Base-by-base conservation (phyloP, 2,888 invertebrate species). In the Homarus gammarus region DNA sequence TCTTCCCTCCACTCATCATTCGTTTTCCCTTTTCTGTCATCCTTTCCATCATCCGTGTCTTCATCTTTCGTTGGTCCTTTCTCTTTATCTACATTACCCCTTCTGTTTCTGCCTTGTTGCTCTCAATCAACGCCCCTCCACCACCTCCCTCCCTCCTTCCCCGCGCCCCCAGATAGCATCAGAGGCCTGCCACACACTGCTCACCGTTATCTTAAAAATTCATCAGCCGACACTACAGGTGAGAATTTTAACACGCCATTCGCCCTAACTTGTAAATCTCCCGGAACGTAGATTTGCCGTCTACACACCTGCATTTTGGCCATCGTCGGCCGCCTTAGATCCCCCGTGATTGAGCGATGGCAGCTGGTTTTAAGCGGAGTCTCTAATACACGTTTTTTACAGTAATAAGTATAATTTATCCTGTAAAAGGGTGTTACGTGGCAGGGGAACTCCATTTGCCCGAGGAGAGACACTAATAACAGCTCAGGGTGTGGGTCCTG, bases 181-280 rank as follows among this genome's bases (percentile, higher is more conserved):
- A 40, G 33, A 15, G 36, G 22, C 22, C 22, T 18, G 18, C 2
- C 33, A 8, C 18, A 72, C 18, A 36, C 72, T 18, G 72, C 38
- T 5, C 1, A 12, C 40, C 6, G 38, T 27, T 70, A 73, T 73
- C 73, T 22, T 22, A 12, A 22, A 3, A 2, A 22, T 33, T 31
- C 36, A 40, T 36, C 73, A 38, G 22, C 38, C 73, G n/a, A 36
- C 73, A 36, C 73, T 18, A 38, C 73, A 40, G 73, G 73, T 73
- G 73, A 73, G 73, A 73, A 15, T 73, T 10, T 73, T 73, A 49
- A 49, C 31, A 33, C 70, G 31, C 70, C 70, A 10, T 31, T 36
- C 73, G 2, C 38, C 73, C 38, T n/a, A 36, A 2, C 73, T 73
- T 31, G 33, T 70, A 70, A 22, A 70, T 70, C 70, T 70, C 27